These are phyloP conservation scores for Xestoiulus laeticollis DNA, from an alignment of 2,888 invertebrate genomes.

Conservation along the genomic window DNA sequence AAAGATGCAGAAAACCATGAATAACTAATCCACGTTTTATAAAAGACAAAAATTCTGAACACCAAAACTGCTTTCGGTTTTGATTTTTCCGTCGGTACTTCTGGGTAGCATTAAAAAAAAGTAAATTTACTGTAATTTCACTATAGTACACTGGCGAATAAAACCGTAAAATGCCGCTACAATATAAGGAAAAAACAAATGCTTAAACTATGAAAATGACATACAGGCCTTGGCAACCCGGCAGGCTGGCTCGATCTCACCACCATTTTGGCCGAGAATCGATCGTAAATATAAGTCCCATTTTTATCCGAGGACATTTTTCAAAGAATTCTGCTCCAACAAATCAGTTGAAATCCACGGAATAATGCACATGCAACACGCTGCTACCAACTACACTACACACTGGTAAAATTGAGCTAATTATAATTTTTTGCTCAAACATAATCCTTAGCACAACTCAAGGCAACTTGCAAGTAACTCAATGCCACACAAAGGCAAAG, in stretches of 20 bases:
- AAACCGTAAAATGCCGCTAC: background rate
- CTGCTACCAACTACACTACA: background rate
- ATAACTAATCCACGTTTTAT: no score
- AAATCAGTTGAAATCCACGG: background rate
- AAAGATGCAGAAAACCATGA: background rate
- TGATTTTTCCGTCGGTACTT: background rate
- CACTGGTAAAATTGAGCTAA: no score
- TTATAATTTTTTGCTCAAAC: background rate
- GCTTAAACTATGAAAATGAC: background rate
- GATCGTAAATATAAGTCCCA: background rate
- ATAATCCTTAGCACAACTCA: background rate
- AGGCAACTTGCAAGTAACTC: background rate
- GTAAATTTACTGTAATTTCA: background rate
- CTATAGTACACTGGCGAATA: background rate
- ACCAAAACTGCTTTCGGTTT: background rate
- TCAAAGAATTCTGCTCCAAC: background rate
- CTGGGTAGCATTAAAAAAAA: no score
- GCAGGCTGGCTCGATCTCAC: background rate
- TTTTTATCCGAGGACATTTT: background rate
- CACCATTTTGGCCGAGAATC: constrained; percentile 1
- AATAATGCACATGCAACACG: background rate
- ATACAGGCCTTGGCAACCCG: background rate
- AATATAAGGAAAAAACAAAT: background rate
- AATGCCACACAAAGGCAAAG: background rate
- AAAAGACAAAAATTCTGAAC: no score